These are phyloP conservation scores for Anguilla pacifica DNA, from an alignment of 2,797 vertebrate species.

Conservation along the genomic window DNA sequence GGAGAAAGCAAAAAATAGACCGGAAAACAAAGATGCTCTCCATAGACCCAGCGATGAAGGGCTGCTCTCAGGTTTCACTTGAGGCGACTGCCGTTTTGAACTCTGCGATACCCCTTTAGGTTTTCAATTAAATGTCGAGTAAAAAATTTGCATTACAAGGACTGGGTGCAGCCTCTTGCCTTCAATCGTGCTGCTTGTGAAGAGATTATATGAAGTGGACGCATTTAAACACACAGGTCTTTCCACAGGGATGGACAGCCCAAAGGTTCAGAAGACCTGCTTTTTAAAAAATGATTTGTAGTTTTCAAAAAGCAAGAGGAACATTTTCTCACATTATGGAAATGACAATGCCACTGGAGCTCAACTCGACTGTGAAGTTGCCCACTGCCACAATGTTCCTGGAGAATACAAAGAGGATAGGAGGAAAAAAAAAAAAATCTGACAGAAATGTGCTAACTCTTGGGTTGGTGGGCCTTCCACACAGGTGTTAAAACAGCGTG, in stretches of 20 bases:
- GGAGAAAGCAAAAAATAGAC: too few relatives aligned
- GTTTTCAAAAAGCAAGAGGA: conserved; percentile 57
- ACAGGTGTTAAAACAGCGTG: conserved; percentile 67
- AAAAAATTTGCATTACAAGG: conserved; percentile 66
- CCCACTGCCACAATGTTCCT: conserved; percentile 51
- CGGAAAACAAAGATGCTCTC: neutral
- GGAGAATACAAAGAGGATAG: neutral
- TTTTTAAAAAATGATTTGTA: neutral
- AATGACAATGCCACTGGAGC: conserved; percentile 60
- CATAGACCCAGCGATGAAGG: neutral
- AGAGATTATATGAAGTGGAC: conserved; percentile 56
- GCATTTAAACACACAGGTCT: conserved; percentile 37
- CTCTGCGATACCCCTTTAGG: conserved; percentile 66
- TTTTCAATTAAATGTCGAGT: conserved; percentile 67
- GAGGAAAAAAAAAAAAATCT: conserved; percentile 59
- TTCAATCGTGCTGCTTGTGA: conserved; percentile 66
- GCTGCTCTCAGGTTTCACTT: neutral
- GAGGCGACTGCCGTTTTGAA: conserved; percentile 44
- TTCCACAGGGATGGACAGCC: neutral
- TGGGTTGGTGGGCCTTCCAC: conserved; percentile 63
- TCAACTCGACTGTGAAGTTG: conserved; percentile 55
- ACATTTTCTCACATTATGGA: conserved; percentile 65
- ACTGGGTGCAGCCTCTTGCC: conserved; percentile 61
- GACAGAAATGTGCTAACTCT: conserved; percentile 67
- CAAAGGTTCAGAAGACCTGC: conserved; percentile 39